Evolutionary conservation across 2,888 invertebrate genomes (phyloP).

Genomic region (Drosophila bunnanda): DNA sequence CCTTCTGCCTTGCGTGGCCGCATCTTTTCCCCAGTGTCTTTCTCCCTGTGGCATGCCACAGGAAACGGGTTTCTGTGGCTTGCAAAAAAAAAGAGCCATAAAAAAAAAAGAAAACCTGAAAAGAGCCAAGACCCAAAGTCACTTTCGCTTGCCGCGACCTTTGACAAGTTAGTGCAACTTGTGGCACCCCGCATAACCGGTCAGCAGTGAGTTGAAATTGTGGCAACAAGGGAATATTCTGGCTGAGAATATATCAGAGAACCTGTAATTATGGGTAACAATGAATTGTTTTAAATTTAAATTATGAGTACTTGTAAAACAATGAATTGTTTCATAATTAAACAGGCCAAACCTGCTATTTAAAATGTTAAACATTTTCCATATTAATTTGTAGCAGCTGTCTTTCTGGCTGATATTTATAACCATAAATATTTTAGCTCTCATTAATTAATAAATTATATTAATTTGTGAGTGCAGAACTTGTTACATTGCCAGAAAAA

Average conservation of each 20-base stretch:
- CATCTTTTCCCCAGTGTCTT: conserved; percentile 47
- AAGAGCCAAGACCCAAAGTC: conserved; percentile 43
- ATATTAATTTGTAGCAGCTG: conserved; percentile 2
- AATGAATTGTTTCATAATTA: conserved; percentile 2
- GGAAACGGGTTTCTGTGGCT: conserved; percentile 64
- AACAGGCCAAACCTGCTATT: conserved; percentile 6
- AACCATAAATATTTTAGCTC: not conserved
- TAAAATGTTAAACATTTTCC: not conserved
- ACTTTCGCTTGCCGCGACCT: conserved; percentile 75
- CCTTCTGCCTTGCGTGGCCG: conserved; percentile 52
- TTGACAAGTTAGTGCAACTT: conserved; percentile 68
- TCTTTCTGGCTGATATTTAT: not conserved
- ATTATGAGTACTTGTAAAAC: too few relatives aligned
- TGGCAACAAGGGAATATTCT: not conserved
- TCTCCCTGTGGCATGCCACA: conserved; percentile 68
- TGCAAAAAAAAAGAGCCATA: conserved; percentile 41
- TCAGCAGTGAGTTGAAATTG: not conserved
- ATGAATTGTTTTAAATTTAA: not conserved
- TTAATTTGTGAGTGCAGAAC: not conserved
- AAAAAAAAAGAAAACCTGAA: conserved; percentile 33
- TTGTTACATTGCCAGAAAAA: not conserved
- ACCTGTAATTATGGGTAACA: not conserved
- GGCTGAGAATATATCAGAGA: not conserved
- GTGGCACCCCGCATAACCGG: conserved; percentile 29
- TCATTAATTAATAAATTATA: conserved; percentile 2